Conservation (phyloP, 2,113 vertebrate species). For the Syrrhaptes paradoxus region DNA sequence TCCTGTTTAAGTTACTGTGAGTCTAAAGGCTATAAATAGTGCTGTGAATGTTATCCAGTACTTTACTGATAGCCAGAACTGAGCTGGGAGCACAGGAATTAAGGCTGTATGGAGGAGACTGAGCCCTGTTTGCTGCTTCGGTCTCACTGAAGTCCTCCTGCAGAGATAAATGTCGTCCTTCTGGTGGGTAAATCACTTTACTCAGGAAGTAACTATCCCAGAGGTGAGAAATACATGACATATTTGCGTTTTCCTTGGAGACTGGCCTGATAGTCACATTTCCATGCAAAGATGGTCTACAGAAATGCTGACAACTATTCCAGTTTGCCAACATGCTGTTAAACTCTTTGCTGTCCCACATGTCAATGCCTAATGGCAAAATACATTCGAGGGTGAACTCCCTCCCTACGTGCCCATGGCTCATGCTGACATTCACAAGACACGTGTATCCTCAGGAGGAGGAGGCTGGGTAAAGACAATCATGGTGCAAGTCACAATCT, state of each 20-base stretch:
- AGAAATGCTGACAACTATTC: neutral
- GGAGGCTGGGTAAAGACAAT: neutral
- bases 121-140: neutral
- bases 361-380: neutral
- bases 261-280: neutral
- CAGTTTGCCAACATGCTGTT: neutral
- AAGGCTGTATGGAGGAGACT: neutral
- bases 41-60: conserved; percentile 35
- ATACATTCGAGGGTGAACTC: neutral
- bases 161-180: neutral
- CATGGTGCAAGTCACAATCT: neutral
- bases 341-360: neutral
- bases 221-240: neutral
- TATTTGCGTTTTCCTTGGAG: neutral
- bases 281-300: neutral
- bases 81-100: neutral
- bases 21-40: conserved; percentile 59
- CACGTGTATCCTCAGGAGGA: neutral
- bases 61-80: conserved; percentile 41
- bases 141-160: neutral
- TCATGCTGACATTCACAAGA: neutral
- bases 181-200: neutral
- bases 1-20: conserved; percentile 50
- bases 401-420: neutral
- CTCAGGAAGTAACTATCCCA: neutral